phyloP scores from a whole-genome alignment of 2,888 invertebrate species.

The Piscicola geometra region DNA sequence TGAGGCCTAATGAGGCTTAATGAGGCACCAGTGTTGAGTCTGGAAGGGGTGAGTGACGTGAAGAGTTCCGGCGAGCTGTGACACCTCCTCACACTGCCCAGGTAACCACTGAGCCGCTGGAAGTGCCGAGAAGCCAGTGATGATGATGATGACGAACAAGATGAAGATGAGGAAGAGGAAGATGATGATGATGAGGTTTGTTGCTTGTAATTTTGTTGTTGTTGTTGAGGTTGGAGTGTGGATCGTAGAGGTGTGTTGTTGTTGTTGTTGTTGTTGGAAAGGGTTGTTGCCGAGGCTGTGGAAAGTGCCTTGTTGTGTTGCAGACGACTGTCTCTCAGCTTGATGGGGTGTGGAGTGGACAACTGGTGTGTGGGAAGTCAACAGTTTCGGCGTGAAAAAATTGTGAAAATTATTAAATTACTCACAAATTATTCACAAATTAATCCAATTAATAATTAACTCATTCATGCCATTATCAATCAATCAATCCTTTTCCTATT shows the following conservation, averaged over 20 bases:
- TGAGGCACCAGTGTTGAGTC: too few species aligned
- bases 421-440: too few species aligned
- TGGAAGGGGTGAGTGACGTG: neutral
- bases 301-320: neutral
- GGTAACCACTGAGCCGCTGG: neutral
- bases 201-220: slow-evolving; percentile 5
- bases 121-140: neutral
- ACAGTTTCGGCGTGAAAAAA: too few species aligned
- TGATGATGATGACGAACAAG: slow-evolving; percentile 16
- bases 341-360: slow-evolving; percentile 31
- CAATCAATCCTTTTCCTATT: too few species aligned
- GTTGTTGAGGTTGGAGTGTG: slow-evolving; percentile 20
- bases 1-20: too few species aligned
- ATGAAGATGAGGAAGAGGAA: slow-evolving; percentile 29
- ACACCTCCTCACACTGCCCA: neutral
- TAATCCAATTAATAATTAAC: too few species aligned
- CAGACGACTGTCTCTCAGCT: slow-evolving; percentile 14
- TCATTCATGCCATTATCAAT: too few species aligned
- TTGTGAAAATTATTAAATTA: too few species aligned
- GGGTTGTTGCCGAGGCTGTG: neutral
- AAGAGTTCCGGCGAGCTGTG: slow-evolving; percentile 1
- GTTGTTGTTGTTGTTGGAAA: neutral
- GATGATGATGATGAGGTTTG: slow-evolving; percentile 24
- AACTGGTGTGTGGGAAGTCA: too few species aligned
- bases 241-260: neutral